Conservation (phyloP, 1,140 invertebrate genomes). For the Formica selysi region DNA sequence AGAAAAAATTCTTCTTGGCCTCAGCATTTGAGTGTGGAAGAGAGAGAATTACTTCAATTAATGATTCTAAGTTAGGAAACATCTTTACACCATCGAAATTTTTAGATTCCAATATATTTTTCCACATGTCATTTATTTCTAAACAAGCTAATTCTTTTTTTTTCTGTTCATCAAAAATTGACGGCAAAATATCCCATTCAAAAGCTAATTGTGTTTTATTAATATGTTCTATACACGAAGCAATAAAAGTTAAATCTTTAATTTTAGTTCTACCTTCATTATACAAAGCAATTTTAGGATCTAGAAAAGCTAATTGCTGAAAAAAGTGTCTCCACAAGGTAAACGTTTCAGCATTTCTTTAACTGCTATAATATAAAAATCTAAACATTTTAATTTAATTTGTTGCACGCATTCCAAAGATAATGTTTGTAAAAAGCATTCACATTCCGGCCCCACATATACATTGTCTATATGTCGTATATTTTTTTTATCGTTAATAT, state of each 20-base stretch:
- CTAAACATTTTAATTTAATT: slow-evolving; percentile 19
- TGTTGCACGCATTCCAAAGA: background rate
- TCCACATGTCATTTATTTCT: slow-evolving; percentile 37
- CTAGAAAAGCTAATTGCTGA: background rate
- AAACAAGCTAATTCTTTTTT: slow-evolving; percentile 23
- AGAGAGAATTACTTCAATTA: too few species aligned
- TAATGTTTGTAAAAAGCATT: background rate
- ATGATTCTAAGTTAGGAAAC: background rate
- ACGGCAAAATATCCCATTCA: background rate
- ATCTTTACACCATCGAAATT: slow-evolving; percentile 6
- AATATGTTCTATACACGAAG: background rate
- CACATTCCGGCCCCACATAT: background rate
- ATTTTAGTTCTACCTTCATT: background rate
- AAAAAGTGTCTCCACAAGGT: background rate
- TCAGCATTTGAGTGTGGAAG: too few species aligned
- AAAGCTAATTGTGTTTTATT: background rate
- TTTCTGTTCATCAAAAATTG: slow-evolving; percentile 9
- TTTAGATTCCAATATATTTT: slow-evolving; percentile 10
- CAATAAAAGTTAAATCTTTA: slow-evolving; percentile 1
- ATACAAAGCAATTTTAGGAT: background rate
- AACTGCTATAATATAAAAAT: slow-evolving; percentile 51
- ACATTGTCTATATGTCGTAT: background rate
- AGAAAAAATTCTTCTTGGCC: too few species aligned
- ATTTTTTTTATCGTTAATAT: background rate
- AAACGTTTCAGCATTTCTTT: slow-evolving; percentile 28